These are phyloP conservation scores for Cepaea nemoralis DNA, from an alignment of 1,140 invertebrate genomes.

Conservation along the genomic window DNA sequence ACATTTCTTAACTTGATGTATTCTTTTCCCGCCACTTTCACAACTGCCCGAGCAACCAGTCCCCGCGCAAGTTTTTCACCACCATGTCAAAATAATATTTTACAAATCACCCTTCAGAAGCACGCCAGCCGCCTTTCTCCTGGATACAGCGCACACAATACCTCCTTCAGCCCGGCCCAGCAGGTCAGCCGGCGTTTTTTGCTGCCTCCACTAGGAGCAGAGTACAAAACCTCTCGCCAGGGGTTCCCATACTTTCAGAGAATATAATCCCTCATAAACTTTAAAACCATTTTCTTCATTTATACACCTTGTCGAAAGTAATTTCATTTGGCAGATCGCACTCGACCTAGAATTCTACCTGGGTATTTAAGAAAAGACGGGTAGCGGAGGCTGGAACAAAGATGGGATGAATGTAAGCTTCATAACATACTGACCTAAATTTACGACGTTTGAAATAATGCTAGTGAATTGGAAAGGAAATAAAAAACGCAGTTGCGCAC, in stretches of 20 bases:
- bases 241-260: not conserved
- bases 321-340: not conserved
- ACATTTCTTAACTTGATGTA: too few species aligned
- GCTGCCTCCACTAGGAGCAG: not conserved
- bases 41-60: too few species aligned
- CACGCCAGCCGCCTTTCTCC: not conserved
- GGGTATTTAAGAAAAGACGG: not conserved
- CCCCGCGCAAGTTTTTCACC: too few species aligned
- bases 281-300: not conserved
- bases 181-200: not conserved
- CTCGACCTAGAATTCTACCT: not conserved
- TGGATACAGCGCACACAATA: not conserved
- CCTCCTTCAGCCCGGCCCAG: not conserved
- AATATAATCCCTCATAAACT: not conserved
- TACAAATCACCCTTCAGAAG: not conserved
- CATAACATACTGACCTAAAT: not conserved
- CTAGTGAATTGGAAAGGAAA: too few species aligned
- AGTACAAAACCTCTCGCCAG: not conserved
- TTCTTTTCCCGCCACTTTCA: too few species aligned
- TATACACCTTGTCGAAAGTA: not conserved
- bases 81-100: too few species aligned
- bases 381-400: too few species aligned
- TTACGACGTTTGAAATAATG: not conserved
- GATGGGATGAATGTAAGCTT: not conserved
- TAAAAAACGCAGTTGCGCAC: too few species aligned